Base-by-base conservation (phyloP, 2,888 invertebrate genomes). In the Xanthorhoe designata region DNA sequence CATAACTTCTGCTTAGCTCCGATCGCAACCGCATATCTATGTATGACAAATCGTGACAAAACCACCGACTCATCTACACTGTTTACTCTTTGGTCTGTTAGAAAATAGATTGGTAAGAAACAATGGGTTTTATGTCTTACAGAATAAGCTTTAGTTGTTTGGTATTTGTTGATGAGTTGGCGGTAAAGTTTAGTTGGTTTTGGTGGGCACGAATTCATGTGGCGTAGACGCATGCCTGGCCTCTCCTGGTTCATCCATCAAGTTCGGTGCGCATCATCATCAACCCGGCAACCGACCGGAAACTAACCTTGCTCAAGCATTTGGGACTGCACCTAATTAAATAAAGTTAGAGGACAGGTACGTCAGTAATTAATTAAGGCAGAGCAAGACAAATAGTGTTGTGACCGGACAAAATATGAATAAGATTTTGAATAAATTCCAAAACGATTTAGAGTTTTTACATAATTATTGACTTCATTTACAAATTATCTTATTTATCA, bases 11-110 rank as follows among this genome's bases (percentile, higher is more conserved):
- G 87, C 86, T 86, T 85, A 80, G 73, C 69, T 60, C 64, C 66
- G 71, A 61, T 78, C 78, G 79, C 85, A 89, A 91, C 91, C 91
- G 82, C 91, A 90, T 84, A 83, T 85, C 83, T 84, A 82, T 90
- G 89, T 92, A 90, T 91, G 90, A 92, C 92, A 92, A 92, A 92
- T 91, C 89, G 90, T 90, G 91, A 92, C 92, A 92, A 91, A 91
- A 92, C 92, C 92, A 89, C 89, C 87, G 84, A 88, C 84, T 88
- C 88, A 89, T 88, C 87, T 81, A 83, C 82, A 78, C 81, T 84
- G 74, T 75, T 77, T 79, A 74, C 61, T 61, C 66, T 73, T 71
- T 69, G 74, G 68, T 59, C 55, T 63, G 42, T 55, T 64, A 64
- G 49, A 17, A 53, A 59, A 6, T n/a, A 1, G n/a, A 10, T 58